Base-by-base conservation (phyloP, 2,888 invertebrate species). In the Ophion ventricosus region DNA sequence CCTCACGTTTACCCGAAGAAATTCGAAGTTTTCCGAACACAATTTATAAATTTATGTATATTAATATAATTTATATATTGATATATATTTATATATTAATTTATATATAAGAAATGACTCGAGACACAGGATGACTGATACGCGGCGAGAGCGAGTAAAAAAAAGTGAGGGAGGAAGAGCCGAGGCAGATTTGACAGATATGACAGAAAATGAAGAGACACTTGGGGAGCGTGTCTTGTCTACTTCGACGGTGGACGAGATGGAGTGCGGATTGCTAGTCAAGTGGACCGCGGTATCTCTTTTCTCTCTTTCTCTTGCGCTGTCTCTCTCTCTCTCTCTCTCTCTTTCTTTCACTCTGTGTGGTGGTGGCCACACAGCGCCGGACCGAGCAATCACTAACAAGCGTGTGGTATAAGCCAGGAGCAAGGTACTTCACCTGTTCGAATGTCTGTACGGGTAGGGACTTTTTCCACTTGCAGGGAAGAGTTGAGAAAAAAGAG, bases 261-360 rank as follows among this genome's bases (percentile, higher is more conserved):
- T 89, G 88, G 80, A 83, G 84, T 80, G 89, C 88, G 89, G 89
- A 90, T 91, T 89, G 89, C 90, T 87, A 88, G 89, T 89, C 89
- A 88, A 87, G 89, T 91, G 91, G 91, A 90, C 91, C 91, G 90
- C 88, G 23, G 25, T 72, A 54, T 79, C 70, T 79, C 63, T 64
- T 70, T 61, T 78, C 70, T 70, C 70, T 70, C 35, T 78, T 59
- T 26, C 59, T 61, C 59, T 25, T 67, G 67, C 59, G 57, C 59
- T 75, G 63, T 74, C 57, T 64, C 56, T 76, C 66, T 66, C 56
- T 66, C 57, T 61, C 69, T 56, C 40, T 59, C 61, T 49, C 69
- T 35, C 40, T n/a, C 75, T 26, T 17, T 61, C 59, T 61, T 49
- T 67, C 59, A 57, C 69, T 69, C 43, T 61, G 43, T 2, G 77